Evolutionary conservation across 1,140 invertebrate genomes (phyloP).

Genomic region (Copidosoma floridanum): DNA sequence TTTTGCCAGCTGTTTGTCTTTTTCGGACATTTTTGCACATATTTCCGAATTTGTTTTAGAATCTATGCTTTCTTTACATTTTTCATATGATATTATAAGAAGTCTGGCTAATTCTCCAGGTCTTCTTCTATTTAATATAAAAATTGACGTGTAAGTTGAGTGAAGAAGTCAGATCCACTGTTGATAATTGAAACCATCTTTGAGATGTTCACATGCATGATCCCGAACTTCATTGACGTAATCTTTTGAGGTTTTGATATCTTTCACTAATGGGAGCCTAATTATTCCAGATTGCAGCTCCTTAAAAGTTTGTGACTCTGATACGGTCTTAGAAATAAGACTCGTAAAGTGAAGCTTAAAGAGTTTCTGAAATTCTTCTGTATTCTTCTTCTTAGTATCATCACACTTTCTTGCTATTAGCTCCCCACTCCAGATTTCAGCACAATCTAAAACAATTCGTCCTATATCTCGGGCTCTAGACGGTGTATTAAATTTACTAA

Average conservation of each 20-base stretch:
- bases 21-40: background rate
- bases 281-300: background rate
- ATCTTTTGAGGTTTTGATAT: background rate
- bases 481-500: background rate
- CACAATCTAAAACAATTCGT: background rate
- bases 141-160: background rate
- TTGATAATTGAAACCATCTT: background rate
- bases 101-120: background rate
- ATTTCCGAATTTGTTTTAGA: background rate
- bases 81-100: background rate
- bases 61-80: background rate
- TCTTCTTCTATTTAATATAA: background rate
- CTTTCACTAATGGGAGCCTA: background rate
- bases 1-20: background rate
- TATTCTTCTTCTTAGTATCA: background rate
- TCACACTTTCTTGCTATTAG: background rate
- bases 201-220: background rate
- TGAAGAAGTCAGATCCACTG: background rate
- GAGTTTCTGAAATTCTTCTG: background rate
- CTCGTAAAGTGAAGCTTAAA: background rate
- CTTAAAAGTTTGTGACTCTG: background rate
- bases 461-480: background rate
- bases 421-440: background rate
- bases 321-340: background rate
- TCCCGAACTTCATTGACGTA: background rate